Conservation (phyloP, 2,797 vertebrate species). For the Amblyraja radiata region DNA sequence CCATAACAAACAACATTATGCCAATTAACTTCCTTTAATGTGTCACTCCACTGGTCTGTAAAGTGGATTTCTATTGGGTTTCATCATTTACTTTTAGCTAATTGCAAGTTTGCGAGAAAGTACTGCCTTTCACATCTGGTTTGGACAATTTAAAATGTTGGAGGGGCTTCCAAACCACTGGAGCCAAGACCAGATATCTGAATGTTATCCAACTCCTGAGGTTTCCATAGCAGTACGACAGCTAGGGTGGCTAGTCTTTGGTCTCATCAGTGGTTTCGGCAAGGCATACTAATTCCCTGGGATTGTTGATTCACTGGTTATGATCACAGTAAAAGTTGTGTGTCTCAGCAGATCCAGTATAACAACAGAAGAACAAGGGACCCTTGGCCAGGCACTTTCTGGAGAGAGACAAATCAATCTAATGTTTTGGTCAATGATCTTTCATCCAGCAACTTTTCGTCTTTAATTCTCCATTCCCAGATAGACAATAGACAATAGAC, state of each 20-base stretch:
- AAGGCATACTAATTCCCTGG: neutral
- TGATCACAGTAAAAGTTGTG: neutral
- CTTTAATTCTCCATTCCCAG: too few relatives aligned
- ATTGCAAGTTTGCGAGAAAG: neutral
- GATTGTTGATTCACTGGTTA: neutral
- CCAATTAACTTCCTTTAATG: too few relatives aligned
- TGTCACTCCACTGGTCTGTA: neutral
- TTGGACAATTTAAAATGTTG: neutral
- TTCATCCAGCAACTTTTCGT: too few relatives aligned
- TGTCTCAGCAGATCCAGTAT: neutral
- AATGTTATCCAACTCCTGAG: neutral
- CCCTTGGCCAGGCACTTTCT: neutral
- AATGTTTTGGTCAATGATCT: too few relatives aligned
- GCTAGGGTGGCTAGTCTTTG: neutral
- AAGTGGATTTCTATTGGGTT: neutral
- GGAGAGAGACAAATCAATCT: too few relatives aligned
- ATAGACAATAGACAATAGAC: too few relatives aligned
- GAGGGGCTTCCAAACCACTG: neutral
- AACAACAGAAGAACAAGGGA: neutral
- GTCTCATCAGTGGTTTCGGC: neutral
- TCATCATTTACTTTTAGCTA: neutral
- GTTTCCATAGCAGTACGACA: neutral
- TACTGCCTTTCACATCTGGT: neutral
- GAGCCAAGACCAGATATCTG: neutral
- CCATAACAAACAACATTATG: too few relatives aligned